Conservation (phyloP, 2,888 invertebrate species). For the Lamellibrachia satsuma region DNA sequence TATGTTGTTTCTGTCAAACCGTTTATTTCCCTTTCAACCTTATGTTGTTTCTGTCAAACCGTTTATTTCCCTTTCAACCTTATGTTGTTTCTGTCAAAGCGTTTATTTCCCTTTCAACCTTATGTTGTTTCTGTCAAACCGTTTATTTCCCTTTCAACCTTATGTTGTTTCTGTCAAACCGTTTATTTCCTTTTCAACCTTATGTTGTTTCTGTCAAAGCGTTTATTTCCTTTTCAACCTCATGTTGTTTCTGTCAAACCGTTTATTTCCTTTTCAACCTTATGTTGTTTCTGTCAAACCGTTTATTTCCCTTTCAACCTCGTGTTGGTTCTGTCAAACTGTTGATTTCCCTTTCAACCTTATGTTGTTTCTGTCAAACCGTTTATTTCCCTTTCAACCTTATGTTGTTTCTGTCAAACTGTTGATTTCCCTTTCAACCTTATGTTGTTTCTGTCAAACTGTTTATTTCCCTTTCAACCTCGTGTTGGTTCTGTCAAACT, state of each 20-base stretch:
- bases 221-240: neutral
- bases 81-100: neutral
- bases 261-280: neutral
- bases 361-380: neutral
- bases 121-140: neutral
- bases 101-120: neutral
- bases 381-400: neutral
- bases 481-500: neutral
- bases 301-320: neutral
- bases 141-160: neutral
- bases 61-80: neutral
- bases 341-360: neutral
- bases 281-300: neutral
- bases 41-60: neutral
- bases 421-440: neutral
- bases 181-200: neutral
- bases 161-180: neutral
- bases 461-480: neutral
- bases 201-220: neutral
- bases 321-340: neutral
- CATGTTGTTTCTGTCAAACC: neutral
- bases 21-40: neutral
- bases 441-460: neutral
- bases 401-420: neutral
- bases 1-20: neutral